phyloP scores from a whole-genome alignment of 2,888 invertebrate genomes.

The Acheta domesticus region DNA sequence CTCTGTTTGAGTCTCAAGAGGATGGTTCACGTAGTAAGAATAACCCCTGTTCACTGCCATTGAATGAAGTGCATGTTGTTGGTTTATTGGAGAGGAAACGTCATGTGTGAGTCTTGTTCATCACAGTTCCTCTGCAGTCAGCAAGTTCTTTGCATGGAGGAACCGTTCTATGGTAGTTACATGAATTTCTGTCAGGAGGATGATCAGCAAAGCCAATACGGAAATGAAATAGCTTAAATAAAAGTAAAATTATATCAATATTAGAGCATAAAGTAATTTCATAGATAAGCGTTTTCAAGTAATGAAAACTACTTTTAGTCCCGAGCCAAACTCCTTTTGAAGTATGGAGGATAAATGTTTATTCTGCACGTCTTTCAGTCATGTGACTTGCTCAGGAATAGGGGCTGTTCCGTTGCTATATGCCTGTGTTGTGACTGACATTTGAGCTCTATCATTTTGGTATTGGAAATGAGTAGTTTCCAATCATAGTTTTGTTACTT shows the following conservation, averaged over 20 bases:
- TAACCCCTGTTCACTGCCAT: slow-evolving; percentile 32
- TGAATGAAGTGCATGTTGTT: slow-evolving; percentile 25
- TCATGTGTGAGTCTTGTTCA: too few species aligned
- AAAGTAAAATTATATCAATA: slow-evolving; percentile 3
- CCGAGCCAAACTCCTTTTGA: slow-evolving; percentile 33
- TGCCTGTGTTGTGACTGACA: background rate
- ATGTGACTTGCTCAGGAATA: slow-evolving; percentile 35
- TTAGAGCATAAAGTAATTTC: background rate
- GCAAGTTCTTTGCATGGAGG: too few species aligned
- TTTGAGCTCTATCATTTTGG: too few species aligned
- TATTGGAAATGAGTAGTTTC: too few species aligned
- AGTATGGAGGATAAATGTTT: slow-evolving; percentile 3
- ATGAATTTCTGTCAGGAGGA: background rate
- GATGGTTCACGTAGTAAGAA: slow-evolving; percentile 24
- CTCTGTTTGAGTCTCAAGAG: background rate
- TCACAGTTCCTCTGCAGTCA: too few species aligned
- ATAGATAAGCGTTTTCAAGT: slow-evolving; percentile 18
- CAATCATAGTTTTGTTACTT: too few species aligned
- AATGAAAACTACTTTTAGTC: slow-evolving; percentile 26
- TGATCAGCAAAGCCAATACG: background rate
- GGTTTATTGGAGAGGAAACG: background rate
- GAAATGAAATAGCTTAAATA: slow-evolving; percentile 11
- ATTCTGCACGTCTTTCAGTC: slow-evolving; percentile 31
- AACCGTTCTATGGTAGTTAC: background rate
- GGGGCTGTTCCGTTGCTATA: slow-evolving; percentile 30